Percentiles rank a stretch among this genome's conserved stretches.
phyloP scores from a whole-genome alignment of 2,797 vertebrate genomes.

The Artibeus jamaicensis region DNA sequence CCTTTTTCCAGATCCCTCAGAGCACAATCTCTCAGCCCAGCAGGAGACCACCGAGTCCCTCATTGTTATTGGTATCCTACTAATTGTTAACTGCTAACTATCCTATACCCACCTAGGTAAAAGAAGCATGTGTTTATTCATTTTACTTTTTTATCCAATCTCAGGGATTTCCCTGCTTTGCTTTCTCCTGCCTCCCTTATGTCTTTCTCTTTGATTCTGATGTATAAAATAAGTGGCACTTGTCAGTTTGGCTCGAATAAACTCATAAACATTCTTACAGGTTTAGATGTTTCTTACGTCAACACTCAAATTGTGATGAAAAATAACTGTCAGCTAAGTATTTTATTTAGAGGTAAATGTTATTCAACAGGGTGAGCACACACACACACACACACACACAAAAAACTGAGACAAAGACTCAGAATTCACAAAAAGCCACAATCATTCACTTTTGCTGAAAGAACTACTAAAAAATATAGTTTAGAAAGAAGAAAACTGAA shows the following conservation, averaged over 20 bases:
- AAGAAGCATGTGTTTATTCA: background rate
- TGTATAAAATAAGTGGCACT: background rate
- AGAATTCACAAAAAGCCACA: background rate
- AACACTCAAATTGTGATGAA: background rate
- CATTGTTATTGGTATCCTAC: background rate
- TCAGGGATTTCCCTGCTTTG: background rate
- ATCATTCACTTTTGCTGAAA: background rate
- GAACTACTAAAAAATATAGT: background rate
- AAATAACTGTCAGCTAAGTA: background rate
- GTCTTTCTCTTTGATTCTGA: background rate
- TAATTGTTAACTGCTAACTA: background rate
- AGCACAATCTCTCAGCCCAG: background rate
- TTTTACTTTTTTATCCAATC: background rate
- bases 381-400: background rate
- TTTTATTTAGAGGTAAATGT: constrained; percentile 15
- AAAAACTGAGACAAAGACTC: background rate
- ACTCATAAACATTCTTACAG: background rate
- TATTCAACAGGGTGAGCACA: background rate
- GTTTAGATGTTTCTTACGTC: background rate
- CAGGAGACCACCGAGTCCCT: background rate
- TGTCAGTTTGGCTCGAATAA: background rate
- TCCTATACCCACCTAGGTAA: background rate
- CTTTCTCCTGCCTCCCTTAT: background rate
- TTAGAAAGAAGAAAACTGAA: background rate
- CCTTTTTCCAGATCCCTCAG: background rate